These are phyloP conservation scores for Cephus runcator DNA, from an alignment of 2,888 invertebrate genomes.

Conservation along the genomic window DNA sequence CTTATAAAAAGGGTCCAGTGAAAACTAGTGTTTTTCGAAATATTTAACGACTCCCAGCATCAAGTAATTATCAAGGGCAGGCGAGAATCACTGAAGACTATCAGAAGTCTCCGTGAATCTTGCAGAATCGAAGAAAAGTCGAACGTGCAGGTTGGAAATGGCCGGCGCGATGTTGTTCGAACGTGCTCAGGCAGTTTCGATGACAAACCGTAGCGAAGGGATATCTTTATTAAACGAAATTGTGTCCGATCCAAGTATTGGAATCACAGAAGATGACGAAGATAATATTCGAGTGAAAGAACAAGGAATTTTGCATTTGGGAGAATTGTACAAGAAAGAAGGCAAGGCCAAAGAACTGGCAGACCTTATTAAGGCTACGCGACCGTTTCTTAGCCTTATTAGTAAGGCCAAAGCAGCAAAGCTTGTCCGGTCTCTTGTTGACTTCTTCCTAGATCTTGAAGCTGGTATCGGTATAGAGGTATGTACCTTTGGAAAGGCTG, in stretches of 20 bases:
- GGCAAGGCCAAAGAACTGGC: conserved; percentile 93
- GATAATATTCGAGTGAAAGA: conserved; percentile 93
- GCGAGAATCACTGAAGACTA: not conserved
- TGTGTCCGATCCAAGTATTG: conserved; percentile 80
- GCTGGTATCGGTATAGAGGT: conserved; percentile 94
- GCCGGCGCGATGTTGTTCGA: conserved; percentile 92
- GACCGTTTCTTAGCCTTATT: conserved; percentile 93
- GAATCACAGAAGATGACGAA: conserved; percentile 84
- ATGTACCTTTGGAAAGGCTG: conserved; percentile 4
- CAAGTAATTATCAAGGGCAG: not conserved
- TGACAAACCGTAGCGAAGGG: conserved; percentile 80
- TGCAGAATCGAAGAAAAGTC: conserved; percentile 10
- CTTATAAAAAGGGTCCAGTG: not conserved
- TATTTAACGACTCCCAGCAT: not conserved
- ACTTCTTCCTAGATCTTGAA: conserved; percentile 96
- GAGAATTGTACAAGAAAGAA: conserved; percentile 91
- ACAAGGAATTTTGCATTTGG: conserved; percentile 92
- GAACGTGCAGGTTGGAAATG: conserved; percentile 67
- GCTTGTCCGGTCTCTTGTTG: conserved; percentile 94
- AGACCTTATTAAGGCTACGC: conserved; percentile 92
- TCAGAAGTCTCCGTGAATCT: conserved; percentile 6
- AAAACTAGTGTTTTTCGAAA: not conserved
- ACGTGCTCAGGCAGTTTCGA: conserved; percentile 81
- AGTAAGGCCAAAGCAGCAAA: conserved; percentile 99
- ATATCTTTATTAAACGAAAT: conserved; percentile 81